Base-by-base conservation (phyloP, 2,888 invertebrate genomes). In the Pollenia amentaria region DNA sequence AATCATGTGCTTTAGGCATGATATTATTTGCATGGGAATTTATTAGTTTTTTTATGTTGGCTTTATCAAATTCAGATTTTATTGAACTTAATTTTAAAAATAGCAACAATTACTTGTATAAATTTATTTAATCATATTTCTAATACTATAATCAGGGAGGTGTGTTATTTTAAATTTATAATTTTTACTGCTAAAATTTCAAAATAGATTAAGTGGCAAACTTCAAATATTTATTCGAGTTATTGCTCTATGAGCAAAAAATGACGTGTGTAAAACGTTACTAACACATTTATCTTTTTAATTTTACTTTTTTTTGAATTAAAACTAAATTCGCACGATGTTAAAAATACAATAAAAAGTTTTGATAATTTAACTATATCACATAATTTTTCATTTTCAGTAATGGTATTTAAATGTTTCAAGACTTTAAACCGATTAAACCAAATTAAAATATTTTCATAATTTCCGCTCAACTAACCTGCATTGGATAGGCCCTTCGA, bases 401-500 rank as follows among this genome's bases (percentile, higher is more conserved):
- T 29, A 29, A 3, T 6, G 6, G 29, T 29, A 29, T 29, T 29
- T 29, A 29, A 29, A 29, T 29, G 29, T 29, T 1, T 29, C 6
- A 6, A 29, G 6, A 29, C 29, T 29, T 29, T 6, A 29, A 29
- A 6, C 29, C 6, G 29, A 29, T 29, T 6, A 6, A 3, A 29
- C 29, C 29, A 29, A 29, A 29, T 29, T 6, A 29, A 29, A 29
- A 29, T 29, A 55, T 29, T 70, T 55, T 70, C 0, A 1, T 21
- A 10, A 29, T 67, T 8, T 67, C 29, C 1, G 46, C 7, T 46
- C 3, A 29, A 38, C 90, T 90, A 86, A 95, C 97, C 95, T 99
- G 98, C 95, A 99, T 98, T 1, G 99, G 99, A 94, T 99, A 99
- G 0, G 99, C 99, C 69, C 99, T 94, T 88, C 99, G 95, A 93